phyloP scores from a whole-genome alignment of 2,113 vertebrate species.

The Hippocampus mohnikei region DNA sequence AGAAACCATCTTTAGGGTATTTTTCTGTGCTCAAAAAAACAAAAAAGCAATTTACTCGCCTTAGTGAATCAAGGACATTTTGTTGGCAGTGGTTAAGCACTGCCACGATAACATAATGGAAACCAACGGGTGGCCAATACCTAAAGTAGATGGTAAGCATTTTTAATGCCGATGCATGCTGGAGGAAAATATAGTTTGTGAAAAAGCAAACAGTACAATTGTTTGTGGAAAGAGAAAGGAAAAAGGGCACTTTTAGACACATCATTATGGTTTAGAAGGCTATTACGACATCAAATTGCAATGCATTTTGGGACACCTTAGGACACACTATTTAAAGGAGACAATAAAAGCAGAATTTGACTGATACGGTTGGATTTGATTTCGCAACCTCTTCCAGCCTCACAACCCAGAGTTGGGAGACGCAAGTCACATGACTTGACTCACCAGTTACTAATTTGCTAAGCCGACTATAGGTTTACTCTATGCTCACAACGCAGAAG shows the following conservation, averaged over 20 bases:
- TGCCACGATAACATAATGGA: conserved; percentile 2
- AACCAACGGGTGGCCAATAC: conserved; percentile 20
- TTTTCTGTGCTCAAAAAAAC: too few relatives aligned
- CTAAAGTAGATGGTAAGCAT: neutral
- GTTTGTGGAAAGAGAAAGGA: conserved; percentile 31
- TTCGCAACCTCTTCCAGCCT: neutral
- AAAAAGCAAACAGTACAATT: neutral
- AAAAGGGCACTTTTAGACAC: conserved; percentile 31
- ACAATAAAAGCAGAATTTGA: neutral
- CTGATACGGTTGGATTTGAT: neutral
- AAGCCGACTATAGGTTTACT: too few relatives aligned
- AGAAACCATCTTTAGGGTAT: too few relatives aligned
- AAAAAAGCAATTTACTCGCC: neutral
- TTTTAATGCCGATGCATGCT: neutral
- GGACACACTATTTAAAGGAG: neutral
- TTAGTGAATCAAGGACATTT: neutral
- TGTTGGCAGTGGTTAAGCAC: neutral
- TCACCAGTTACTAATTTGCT: neutral
- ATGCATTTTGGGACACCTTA: neutral
- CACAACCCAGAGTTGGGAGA: neutral
- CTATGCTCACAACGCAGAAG: neutral
- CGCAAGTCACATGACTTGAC: neutral
- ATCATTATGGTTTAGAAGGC: conserved; percentile 34
- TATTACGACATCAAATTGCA: neutral
- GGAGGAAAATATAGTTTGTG: conserved; percentile 25